Evolutionary conservation across 2,113 vertebrate genomes (phyloP).

Genomic region (Notothenia rossii): DNA sequence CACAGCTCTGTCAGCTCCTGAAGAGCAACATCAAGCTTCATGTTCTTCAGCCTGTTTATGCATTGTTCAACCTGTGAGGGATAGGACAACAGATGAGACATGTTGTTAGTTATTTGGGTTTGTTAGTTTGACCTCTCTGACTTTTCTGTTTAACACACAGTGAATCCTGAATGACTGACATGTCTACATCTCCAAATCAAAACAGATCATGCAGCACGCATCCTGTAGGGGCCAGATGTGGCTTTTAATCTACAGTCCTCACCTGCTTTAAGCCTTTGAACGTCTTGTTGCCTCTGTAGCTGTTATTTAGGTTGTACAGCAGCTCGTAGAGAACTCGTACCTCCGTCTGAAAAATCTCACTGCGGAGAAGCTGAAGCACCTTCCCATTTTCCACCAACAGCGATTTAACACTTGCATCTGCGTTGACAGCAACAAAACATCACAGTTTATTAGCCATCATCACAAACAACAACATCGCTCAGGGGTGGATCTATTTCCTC

Average conservation of each 20-base stretch:
- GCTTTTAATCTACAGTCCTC: not conserved
- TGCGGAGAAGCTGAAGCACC: slow-evolving; percentile 66
- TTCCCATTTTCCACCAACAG: slow-evolving; percentile 28
- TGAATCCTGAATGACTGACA: not conserved
- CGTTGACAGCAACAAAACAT: not conserved
- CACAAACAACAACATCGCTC: not conserved
- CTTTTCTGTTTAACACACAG: not conserved
- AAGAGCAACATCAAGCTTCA: slow-evolving; percentile 79
- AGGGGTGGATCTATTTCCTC: too few relatives aligned
- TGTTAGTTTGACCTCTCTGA: not conserved
- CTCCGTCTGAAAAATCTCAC: slow-evolving; percentile 80
- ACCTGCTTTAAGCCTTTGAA: slow-evolving; percentile 82
- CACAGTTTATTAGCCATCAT: not conserved
- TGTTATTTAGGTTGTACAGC: slow-evolving; percentile 75
- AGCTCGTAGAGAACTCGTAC: slow-evolving; percentile 77
- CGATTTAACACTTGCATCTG: slow-evolving; percentile 23
- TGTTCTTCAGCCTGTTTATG: slow-evolving; percentile 80
- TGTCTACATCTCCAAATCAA: not conserved
- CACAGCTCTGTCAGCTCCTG: slow-evolving; percentile 76
- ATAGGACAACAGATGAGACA: not conserved
- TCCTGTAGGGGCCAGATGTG: too few relatives aligned
- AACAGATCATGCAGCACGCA: not conserved
- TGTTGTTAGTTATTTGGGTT: not conserved
- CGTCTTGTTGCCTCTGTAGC: slow-evolving; percentile 75
- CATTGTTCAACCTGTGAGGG: slow-evolving; percentile 84